A percentile compares a stretch with the other conserved stretches of the same genome.
Evolutionary conservation across 2,113 vertebrate species (phyloP).

Genomic region (Myotis davidii): DNA sequence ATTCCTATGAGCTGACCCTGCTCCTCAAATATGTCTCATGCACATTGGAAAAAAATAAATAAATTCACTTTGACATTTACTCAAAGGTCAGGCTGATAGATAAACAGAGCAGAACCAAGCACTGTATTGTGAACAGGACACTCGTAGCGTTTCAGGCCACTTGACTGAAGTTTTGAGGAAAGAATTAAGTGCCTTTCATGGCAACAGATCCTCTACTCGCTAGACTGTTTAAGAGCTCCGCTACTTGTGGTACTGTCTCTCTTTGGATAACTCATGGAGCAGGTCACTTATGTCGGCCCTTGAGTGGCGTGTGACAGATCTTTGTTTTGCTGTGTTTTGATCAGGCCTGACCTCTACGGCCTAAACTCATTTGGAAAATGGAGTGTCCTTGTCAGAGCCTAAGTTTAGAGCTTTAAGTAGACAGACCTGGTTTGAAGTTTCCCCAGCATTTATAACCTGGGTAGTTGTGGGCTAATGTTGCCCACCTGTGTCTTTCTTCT

Average conservation of each 20-base stretch:
- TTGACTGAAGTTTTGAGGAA: background rate
- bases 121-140: background rate
- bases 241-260: background rate
- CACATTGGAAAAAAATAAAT: background rate
- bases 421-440: background rate
- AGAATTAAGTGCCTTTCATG: background rate
- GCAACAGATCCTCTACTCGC: background rate
- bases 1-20: background rate
- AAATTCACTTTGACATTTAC: background rate
- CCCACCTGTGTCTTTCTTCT: background rate
- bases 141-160: background rate
- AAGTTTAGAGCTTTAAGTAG: background rate
- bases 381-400: background rate
- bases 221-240: background rate
- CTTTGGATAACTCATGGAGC: background rate
- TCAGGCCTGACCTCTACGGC: background rate
- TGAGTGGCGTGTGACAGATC: background rate
- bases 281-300: background rate
- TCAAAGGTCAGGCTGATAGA: background rate
- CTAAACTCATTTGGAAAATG: slow-evolving; percentile 8
- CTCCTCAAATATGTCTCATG: background rate
- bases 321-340: background rate
- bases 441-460: background rate
- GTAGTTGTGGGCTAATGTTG: background rate
- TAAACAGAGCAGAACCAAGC: background rate